These are phyloP conservation scores for Minunthozetes semirufus DNA, from an alignment of 2,888 invertebrate genomes.

Conservation along the genomic window DNA sequence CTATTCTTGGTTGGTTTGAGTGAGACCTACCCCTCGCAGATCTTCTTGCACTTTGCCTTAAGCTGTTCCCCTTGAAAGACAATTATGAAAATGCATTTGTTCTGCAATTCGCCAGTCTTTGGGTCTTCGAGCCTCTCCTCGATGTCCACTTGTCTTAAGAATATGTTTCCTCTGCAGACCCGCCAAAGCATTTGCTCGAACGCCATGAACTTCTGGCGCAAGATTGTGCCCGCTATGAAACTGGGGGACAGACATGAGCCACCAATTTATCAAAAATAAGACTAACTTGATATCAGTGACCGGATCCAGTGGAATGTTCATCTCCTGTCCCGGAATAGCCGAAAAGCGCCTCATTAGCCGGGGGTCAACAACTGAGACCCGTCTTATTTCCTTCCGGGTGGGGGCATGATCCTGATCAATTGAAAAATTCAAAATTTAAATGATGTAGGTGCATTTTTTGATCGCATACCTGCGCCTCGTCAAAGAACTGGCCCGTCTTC, in stretches of 20 bases:
- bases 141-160: constrained; percentile 89
- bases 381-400: constrained; percentile 26
- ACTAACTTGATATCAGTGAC: constrained; percentile 34
- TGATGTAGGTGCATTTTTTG: not conserved
- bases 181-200: constrained; percentile 98
- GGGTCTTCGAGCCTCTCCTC: constrained; percentile 40
- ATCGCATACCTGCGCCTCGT: constrained; percentile 47
- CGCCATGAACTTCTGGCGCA: constrained; percentile 83
- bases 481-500: constrained; percentile 96
- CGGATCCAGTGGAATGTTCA: constrained; percentile 34
- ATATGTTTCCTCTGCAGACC: constrained; percentile 93
- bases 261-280: not conserved
- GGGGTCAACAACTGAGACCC: constrained; percentile 32
- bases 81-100: constrained; percentile 45
- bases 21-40: constrained; percentile 47
- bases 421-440: not conserved
- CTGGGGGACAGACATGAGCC: constrained; percentile 51
- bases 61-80: constrained; percentile 47
- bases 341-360: constrained; percentile 32
- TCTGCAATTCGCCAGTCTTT: constrained; percentile 43
- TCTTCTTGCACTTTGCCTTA: constrained; percentile 45
- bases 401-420: constrained; percentile 6
- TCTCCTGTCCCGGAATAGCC: not conserved
- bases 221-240: constrained; percentile 95
- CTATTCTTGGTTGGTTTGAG: too few species aligned